These are phyloP conservation scores for Oscheius sp. DNA, from an alignment of 2,888 invertebrate genomes.

Conservation along the genomic window DNA sequence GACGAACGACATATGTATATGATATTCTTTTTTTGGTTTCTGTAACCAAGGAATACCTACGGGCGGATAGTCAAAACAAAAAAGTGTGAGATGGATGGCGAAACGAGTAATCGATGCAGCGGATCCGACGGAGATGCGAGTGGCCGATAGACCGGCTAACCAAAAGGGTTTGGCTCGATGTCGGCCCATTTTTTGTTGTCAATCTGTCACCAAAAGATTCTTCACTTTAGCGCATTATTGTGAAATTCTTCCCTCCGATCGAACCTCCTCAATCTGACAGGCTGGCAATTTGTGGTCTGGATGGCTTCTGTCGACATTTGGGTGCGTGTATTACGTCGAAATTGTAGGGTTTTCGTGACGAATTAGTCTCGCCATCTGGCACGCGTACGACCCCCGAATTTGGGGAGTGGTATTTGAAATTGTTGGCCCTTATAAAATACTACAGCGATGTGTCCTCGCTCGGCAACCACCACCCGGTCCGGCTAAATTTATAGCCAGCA, in stretches of 20 bases:
- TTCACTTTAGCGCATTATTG: background rate
- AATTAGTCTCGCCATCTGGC: constrained; percentile 33
- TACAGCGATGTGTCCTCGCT: background rate
- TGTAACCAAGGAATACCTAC: background rate
- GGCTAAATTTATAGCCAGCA: background rate
- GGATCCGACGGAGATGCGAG: constrained; percentile 28
- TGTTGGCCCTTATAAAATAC: background rate
- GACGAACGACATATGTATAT: background rate
- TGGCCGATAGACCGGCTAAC: constrained; percentile 2
- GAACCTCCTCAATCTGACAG: background rate
- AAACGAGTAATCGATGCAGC: constrained; percentile 14
- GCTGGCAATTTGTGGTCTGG: constrained; percentile 11
- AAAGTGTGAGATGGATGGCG: background rate
- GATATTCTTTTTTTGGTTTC: background rate
- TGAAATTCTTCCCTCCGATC: background rate
- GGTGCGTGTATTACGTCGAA: constrained; percentile 32
- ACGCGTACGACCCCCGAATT: background rate
- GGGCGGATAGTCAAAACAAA: background rate
- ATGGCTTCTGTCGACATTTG: constrained; percentile 29
- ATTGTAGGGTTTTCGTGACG: constrained; percentile 34
- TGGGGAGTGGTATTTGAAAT: background rate
- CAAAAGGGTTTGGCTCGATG: background rate
- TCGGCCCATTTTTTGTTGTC: constrained; percentile 9
- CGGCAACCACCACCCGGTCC: background rate
- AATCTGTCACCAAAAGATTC: constrained; percentile 13